These are phyloP conservation scores for Teinopalpus imperialis DNA, from an alignment of 2,888 invertebrate genomes.

Conservation along the genomic window DNA sequence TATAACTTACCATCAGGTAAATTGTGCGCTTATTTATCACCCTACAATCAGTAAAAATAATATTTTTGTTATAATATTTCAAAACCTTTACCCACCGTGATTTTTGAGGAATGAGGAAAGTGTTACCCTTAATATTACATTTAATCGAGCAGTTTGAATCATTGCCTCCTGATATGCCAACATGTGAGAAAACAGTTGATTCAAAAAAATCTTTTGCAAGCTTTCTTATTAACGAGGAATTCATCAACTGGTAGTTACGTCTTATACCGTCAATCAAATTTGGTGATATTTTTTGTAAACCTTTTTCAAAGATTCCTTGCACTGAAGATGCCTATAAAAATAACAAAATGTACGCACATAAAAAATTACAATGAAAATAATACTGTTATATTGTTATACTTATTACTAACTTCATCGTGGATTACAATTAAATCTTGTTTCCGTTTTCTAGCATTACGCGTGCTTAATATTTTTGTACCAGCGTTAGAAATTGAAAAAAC, in stretches of 20 bases:
- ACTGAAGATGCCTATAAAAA: constrained; percentile 49
- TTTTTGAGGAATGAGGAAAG: constrained; percentile 85
- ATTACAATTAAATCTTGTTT: constrained; percentile 35
- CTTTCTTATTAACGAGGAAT: constrained; percentile 51
- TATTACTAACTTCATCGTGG: constrained; percentile 48
- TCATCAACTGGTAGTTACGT: constrained; percentile 45
- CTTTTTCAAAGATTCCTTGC: constrained; percentile 43
- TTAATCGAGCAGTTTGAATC: constrained; percentile 69
- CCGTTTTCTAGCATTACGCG: constrained; percentile 45
- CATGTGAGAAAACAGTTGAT: constrained; percentile 48
- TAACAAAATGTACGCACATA: constrained; percentile 7
- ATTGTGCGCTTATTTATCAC: too few species aligned
- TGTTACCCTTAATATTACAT: constrained; percentile 64
- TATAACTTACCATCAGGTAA: too few species aligned
- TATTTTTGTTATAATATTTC: too few species aligned
- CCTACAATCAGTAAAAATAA: too few species aligned
- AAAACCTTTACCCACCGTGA: constrained; percentile 80
- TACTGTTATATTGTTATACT: neutral
- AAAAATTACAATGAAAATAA: constrained; percentile 8
- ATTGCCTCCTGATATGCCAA: constrained; percentile 80
- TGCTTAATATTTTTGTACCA: constrained; percentile 22
- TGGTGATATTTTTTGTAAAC: constrained; percentile 39
- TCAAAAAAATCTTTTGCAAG: constrained; percentile 54
- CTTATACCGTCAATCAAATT: constrained; percentile 35
- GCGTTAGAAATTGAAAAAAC: constrained; percentile 52